phyloP scores from a whole-genome alignment of 2,797 vertebrate species.

The Malacoraja senta region DNA sequence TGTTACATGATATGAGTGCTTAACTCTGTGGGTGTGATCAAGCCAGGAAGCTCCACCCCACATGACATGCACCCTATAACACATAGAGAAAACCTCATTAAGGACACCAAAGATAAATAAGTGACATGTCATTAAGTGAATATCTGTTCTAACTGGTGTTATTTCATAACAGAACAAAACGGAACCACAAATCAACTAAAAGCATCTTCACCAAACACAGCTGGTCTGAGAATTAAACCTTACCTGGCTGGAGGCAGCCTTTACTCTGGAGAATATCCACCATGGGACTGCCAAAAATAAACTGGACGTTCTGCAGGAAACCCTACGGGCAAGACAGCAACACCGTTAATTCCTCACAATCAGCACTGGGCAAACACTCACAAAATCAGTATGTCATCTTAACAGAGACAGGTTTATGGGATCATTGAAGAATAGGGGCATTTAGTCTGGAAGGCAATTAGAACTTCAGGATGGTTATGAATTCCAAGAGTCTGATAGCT shows the following conservation, averaged over 20 bases:
- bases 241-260: conserved; percentile 82
- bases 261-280: conserved; percentile 77
- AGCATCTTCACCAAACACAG: not conserved
- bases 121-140: not conserved
- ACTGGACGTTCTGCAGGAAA: conserved; percentile 79
- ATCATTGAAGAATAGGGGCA: not conserved
- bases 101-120: not conserved
- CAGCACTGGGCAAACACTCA: not conserved
- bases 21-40: not conserved
- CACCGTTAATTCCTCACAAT: not conserved
- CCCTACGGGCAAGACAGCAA: conserved; percentile 62
- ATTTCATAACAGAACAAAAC: not conserved
- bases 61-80: not conserved
- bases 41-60: not conserved
- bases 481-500: not conserved
- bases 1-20: not conserved
- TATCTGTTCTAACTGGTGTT: too few species aligned
- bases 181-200: not conserved
- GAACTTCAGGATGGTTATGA: not conserved
- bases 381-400: too few species aligned
- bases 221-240: conserved; percentile 42
- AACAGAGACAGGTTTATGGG: too few species aligned
- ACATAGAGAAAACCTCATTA: not conserved
- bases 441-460: not conserved
- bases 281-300: conserved; percentile 78